Conservation (phyloP, 2,113 vertebrate genomes). For the Rattus norvegicus region DNA sequence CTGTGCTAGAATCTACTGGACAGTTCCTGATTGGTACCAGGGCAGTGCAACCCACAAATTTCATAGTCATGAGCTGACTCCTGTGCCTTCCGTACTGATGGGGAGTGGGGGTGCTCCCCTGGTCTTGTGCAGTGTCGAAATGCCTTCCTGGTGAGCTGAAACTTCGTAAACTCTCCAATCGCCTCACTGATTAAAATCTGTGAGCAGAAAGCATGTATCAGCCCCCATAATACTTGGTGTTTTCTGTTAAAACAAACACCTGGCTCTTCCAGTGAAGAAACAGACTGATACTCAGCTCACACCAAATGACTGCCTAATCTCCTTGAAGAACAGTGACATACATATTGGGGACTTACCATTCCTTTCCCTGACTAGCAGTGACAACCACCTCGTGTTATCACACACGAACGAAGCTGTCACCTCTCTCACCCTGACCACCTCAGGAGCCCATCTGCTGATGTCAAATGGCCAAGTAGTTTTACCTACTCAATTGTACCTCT, state of each 20-base stretch:
- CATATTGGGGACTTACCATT: background rate
- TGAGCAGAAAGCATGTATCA: background rate
- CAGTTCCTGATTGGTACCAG: background rate
- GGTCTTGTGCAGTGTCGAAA: background rate
- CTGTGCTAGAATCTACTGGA: background rate
- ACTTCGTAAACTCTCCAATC: background rate
- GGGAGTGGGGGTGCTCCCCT: background rate
- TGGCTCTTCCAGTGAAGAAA: constrained; percentile 6
- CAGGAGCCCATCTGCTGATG: background rate
- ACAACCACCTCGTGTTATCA: background rate
- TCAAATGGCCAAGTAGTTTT: background rate
- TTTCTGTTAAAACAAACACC: constrained; percentile 24
- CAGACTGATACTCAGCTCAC: background rate
- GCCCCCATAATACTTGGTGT: background rate
- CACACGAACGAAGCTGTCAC: background rate
- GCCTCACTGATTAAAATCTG: background rate
- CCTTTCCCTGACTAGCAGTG: background rate
- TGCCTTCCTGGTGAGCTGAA: background rate
- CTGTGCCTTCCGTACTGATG: background rate
- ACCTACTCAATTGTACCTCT: background rate
- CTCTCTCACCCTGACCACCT: background rate
- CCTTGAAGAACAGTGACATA: background rate
- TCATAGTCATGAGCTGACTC: background rate
- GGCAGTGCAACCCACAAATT: background rate
- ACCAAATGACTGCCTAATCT: background rate